Base-by-base conservation (phyloP, 2,797 vertebrate species). In the Saguinus oedipus region DNA sequence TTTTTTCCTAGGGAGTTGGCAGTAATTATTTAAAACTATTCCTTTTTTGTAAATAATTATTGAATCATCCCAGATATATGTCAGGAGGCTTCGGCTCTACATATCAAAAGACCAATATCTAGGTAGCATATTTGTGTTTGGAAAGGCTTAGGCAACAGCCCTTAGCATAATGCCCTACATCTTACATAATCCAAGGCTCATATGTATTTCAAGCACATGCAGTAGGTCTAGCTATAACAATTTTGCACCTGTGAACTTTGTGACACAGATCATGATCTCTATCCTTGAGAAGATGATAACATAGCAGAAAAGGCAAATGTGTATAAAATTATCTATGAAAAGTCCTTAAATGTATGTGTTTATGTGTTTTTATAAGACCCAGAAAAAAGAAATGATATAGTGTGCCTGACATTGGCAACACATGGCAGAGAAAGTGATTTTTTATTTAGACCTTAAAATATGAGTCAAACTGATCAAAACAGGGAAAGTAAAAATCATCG, bases 381-480 rank as follows among this genome's bases (percentile, higher is more conserved):
- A 55, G 22, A 68, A 64, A 87, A 87, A 92, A 83, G 10, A 26
- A 59, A 55, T 78, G 22, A 53, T 92, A 68, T 36, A 59, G 36
- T 84, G 27, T 94, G 12, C 26, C 39, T 50, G 9, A 44, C 14
- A 72, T 26, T 55, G 33, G 15, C 6, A 84, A 42, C 81, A 36
- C 15, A 27, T 83, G 92, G 70, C 6, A 88, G 30, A 93, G 36
- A 82, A 30, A 27, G 4, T 82, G 5, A 39, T 83, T 86, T 68
- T 91, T 46, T 84, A 79, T 83, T 61, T 83, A 88, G 7, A 5
- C 4, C 36, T 86, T 94, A 59, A 83, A 92, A 68, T 74, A 53
- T 30, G 22, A 92, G 26, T 74, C 50, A 86, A 94, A 79, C 44
- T 95, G 46, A 94, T 53, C 59, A 87, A 93, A 93, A 88, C 1